phyloP scores from a whole-genome alignment of 2,888 invertebrate genomes.

The Lycocerus yunnanus region DNA sequence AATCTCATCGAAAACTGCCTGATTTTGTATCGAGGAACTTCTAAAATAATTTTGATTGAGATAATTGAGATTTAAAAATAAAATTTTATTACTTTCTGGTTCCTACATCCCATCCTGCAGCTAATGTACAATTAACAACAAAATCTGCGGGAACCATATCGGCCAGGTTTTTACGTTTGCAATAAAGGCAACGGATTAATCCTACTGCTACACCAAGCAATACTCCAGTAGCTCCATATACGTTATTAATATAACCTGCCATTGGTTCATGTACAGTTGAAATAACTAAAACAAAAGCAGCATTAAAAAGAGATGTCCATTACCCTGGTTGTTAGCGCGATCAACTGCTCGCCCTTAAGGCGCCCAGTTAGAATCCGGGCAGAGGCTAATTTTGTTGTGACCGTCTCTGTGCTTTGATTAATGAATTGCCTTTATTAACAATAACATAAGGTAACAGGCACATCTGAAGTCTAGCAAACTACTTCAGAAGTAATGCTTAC shows the following conservation, averaged over 20 bases:
- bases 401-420: too few relatives aligned
- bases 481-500: too few relatives aligned
- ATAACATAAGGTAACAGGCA: too few relatives aligned
- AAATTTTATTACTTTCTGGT: conserved; percentile 47
- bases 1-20: not conserved
- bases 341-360: too few relatives aligned
- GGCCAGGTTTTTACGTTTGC: conserved; percentile 69
- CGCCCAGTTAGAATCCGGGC: too few relatives aligned
- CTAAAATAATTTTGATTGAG: not conserved
- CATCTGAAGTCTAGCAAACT: too few relatives aligned
- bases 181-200: conserved; percentile 73
- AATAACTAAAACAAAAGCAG: conserved; percentile 56
- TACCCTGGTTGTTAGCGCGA: too few relatives aligned
- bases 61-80: not conserved
- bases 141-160: conserved; percentile 75
- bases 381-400: too few relatives aligned
- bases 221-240: conserved; percentile 84
- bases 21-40: not conserved
- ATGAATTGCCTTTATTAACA: too few relatives aligned
- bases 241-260: conserved; percentile 88
- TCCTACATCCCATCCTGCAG: conserved; percentile 60
- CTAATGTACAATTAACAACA: conserved; percentile 64
- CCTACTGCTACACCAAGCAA: conserved; percentile 78
- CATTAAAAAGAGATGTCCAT: not conserved
- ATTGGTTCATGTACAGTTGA: conserved; percentile 74